Percentiles rank a stretch among this genome's conserved stretches.
Conservation (phyloP, 2,113 vertebrate genomes). For the Lycocorax pyrrhopterus region DNA sequence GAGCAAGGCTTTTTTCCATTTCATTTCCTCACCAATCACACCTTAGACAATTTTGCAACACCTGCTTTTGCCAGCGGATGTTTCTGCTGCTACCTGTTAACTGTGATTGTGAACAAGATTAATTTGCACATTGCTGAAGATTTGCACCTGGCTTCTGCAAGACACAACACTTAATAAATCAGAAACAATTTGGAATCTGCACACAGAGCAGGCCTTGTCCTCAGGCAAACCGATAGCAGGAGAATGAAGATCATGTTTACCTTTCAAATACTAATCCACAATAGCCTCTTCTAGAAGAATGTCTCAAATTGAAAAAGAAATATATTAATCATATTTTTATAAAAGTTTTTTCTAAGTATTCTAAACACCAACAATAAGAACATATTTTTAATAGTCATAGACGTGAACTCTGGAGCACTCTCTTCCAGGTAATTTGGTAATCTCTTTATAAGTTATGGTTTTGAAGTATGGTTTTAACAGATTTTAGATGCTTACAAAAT, state of each 20-base stretch:
- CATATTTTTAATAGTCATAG: neutral
- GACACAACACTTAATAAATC: neutral
- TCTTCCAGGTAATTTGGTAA: neutral
- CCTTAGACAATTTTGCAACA: neutral
- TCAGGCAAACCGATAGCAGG: neutral
- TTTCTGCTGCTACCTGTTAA: conserved; percentile 11
- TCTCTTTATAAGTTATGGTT: neutral
- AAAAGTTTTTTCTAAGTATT: neutral
- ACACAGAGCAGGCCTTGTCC: neutral
- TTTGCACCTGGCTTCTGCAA: conserved; percentile 8
- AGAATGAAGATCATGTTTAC: neutral
- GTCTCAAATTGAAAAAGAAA: neutral
- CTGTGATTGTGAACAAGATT: conserved; percentile 9
- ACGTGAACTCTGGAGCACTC: neutral
- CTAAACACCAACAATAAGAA: neutral
- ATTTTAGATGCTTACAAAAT: neutral
- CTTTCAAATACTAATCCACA: neutral
- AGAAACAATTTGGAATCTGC: neutral
- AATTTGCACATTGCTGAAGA: conserved; percentile 1
- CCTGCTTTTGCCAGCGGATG: neutral
- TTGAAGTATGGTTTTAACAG: neutral
- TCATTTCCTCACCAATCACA: conserved; percentile 16
- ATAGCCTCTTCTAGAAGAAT: neutral
- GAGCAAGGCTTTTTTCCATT: neutral
- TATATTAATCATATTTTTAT: neutral